Conservation (phyloP, 2,113 vertebrate genomes). For the Gobius niger region DNA sequence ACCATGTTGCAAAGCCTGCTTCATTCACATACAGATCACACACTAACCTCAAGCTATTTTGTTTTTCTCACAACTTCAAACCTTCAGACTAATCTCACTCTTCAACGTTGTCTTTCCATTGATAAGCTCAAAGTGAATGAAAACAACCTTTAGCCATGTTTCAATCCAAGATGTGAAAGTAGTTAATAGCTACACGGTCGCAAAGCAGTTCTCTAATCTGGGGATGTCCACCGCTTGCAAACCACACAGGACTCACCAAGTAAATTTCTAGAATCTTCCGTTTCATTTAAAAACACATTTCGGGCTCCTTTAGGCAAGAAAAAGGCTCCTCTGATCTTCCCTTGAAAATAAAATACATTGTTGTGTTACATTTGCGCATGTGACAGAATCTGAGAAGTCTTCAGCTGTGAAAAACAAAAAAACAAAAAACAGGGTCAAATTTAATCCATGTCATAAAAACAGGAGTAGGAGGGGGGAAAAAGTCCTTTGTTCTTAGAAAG, state of each 20-base stretch:
- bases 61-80: not conserved
- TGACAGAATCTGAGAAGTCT: not conserved
- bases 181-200: slow-evolving; percentile 26
- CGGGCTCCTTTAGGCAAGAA: slow-evolving; percentile 88
- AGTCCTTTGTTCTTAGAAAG: slow-evolving; percentile 9
- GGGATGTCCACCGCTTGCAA: slow-evolving; percentile 79
- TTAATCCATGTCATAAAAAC: slow-evolving; percentile 23
- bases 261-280: slow-evolving; percentile 83
- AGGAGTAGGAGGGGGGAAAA: slow-evolving; percentile 9
- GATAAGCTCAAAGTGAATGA: slow-evolving; percentile 29
- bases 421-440: not conserved
- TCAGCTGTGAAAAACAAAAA: not conserved
- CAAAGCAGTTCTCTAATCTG: slow-evolving; percentile 46
- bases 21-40: slow-evolving; percentile 36
- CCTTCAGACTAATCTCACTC: not conserved
- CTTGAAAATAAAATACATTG: slow-evolving; percentile 79
- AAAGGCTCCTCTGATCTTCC: slow-evolving; percentile 88
- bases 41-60: not conserved
- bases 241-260: slow-evolving; percentile 82
- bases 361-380: slow-evolving; percentile 70
- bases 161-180: slow-evolving; percentile 21
- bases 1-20: slow-evolving; percentile 32
- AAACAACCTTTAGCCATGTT: slow-evolving; percentile 44
- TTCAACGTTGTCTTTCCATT: not conserved
- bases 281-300: slow-evolving; percentile 88